Evolutionary conservation across 2,888 invertebrate species (phyloP).

Genomic region (Chaitophorus viminalis): DNA sequence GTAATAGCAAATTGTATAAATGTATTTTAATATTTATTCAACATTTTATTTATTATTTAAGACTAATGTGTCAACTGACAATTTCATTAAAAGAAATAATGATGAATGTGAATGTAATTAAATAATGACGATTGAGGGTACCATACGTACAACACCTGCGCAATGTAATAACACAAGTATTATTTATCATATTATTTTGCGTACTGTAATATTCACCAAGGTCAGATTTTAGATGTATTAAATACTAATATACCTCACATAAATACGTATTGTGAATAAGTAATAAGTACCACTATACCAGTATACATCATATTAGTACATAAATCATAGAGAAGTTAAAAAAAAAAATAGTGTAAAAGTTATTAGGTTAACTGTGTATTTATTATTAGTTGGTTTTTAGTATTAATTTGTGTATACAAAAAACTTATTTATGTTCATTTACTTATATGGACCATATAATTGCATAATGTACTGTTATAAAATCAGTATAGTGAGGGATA

Average conservation of each 20-base stretch:
- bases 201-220: conserved; percentile 32
- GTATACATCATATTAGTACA: not conserved
- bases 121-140: no score
- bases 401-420: not conserved
- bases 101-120: no score
- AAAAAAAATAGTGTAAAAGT: not conserved
- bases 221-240: not conserved
- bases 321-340: not conserved
- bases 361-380: not conserved
- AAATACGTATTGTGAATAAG: not conserved
- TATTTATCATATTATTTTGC: conserved; percentile 5
- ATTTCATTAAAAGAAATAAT: no score
- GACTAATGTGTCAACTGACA: no score
- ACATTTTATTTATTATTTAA: no score
- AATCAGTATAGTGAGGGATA: not conserved
- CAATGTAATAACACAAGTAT: not conserved
- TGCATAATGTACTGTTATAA: conserved; percentile 7
- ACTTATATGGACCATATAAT: not conserved
- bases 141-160: not conserved
- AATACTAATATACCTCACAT: conserved; percentile 7
- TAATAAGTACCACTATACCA: not conserved
- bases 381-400: not conserved
- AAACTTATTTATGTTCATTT: not conserved
- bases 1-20: no score
- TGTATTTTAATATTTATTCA: no score